Percentiles rank a stretch among this genome's conserved stretches.
These are phyloP conservation scores for Pipra filicauda DNA, from an alignment of 2,113 vertebrate species.

Conservation along the genomic window DNA sequence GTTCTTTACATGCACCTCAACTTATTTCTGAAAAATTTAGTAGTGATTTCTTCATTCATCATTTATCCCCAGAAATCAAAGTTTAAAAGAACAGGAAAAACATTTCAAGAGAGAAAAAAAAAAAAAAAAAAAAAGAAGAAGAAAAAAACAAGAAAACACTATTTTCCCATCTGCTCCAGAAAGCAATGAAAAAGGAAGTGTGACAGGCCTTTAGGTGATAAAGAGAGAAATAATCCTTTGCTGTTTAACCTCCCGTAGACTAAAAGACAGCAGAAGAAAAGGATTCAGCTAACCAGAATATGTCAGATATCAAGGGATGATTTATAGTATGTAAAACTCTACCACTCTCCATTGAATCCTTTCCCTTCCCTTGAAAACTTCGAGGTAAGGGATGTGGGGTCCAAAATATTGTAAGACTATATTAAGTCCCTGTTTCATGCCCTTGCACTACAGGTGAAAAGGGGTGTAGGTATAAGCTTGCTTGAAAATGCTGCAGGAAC, in stretches of 20 bases:
- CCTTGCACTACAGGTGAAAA: background rate
- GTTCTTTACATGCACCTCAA: background rate
- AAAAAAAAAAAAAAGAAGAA: background rate
- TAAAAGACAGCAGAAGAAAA: background rate
- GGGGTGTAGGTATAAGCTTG: background rate
- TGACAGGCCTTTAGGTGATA: background rate
- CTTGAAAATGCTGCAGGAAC: background rate
- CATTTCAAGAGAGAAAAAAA: background rate
- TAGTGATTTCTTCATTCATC: conserved; percentile 12
- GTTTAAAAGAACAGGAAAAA: background rate
- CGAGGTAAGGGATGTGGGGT: background rate
- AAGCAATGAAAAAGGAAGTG: background rate
- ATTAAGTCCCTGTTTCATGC: background rate
- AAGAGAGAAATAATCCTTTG: background rate
- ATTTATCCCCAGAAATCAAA: background rate
- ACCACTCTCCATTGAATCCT: background rate
- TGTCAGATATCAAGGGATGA: background rate
- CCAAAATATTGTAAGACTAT: background rate
- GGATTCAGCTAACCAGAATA: background rate
- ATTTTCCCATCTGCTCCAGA: background rate
- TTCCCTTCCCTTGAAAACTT: background rate
- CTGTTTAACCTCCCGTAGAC: background rate
- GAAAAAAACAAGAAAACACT: background rate
- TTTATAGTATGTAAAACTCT: background rate
- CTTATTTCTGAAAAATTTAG: background rate